Conservation (phyloP, 2,113 vertebrate species). For the Salvator merianae region DNA sequence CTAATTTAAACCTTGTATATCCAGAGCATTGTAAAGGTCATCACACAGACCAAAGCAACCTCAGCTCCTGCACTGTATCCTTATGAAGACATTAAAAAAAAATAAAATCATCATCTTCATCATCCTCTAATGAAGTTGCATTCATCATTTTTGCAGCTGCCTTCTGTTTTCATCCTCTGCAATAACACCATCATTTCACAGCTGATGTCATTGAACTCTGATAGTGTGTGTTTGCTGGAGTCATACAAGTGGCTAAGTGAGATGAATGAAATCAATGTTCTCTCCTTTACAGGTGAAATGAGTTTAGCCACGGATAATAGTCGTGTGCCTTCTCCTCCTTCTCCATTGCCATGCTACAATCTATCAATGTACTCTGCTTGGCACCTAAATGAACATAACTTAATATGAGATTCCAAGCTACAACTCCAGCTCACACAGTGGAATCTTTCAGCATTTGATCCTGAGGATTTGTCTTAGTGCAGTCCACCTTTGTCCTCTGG, state of each 20-base stretch:
- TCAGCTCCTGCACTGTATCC: constrained; percentile 18
- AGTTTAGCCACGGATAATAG: constrained; percentile 54
- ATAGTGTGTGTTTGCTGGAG: constrained; percentile 47
- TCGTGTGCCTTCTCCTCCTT: constrained; percentile 40
- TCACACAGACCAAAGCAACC: constrained; percentile 7
- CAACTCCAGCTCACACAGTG: constrained; percentile 39
- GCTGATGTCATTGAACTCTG: constrained; percentile 57
- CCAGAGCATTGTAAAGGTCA: constrained; percentile 44
- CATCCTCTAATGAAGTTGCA: constrained; percentile 54
- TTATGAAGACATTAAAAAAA: constrained; percentile 61
- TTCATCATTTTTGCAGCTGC: constrained; percentile 46
- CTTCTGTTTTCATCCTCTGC: constrained; percentile 43
- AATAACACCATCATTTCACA: constrained; percentile 48
- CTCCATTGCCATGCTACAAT: constrained; percentile 29
- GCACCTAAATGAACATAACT: constrained; percentile 59
- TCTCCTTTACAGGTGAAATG: constrained; percentile 56
- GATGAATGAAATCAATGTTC: constrained; percentile 68
- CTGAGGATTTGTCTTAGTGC: constrained; percentile 34
- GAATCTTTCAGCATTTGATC: constrained; percentile 57
- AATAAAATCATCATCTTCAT: too few relatives aligned
- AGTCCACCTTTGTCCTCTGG: constrained; percentile 26
- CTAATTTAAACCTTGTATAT: constrained; percentile 40
- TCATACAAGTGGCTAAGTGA: constrained; percentile 59
- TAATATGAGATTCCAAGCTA: constrained; percentile 60
- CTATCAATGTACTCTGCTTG: constrained; percentile 45